Conservation (phyloP, 2,113 vertebrate genomes). For the Sylvilagus bachmani region DNA sequence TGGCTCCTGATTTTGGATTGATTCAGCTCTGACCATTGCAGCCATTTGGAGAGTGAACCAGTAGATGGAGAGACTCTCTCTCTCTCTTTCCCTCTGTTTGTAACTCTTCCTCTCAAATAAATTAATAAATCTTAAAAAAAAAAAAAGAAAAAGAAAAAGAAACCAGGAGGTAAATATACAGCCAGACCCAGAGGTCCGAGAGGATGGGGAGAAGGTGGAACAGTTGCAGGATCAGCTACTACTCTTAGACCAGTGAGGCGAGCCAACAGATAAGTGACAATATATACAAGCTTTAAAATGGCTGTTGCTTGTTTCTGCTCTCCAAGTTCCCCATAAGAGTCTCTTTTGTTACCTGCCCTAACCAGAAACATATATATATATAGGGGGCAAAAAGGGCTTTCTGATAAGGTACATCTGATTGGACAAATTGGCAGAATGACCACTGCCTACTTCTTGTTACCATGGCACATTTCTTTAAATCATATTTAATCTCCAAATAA, state of each 20-base stretch:
- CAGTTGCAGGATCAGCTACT: not conserved
- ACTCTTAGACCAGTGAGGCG: not conserved
- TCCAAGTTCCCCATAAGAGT: not conserved
- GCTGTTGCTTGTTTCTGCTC: not conserved
- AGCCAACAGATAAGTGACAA: not conserved
- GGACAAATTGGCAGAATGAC: not conserved
- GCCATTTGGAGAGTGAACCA: too few species aligned
- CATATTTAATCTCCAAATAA: too few species aligned
- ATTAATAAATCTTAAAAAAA: too few species aligned
- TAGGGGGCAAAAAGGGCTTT: too few species aligned
- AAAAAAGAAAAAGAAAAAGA: not conserved
- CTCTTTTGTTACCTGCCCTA: not conserved
- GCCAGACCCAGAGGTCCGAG: not conserved
- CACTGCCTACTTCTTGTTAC: not conserved
- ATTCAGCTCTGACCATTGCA: too few species aligned
- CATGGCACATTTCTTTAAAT: not conserved
- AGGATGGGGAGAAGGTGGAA: not conserved
- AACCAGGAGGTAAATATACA: not conserved
- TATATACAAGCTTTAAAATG: not conserved
- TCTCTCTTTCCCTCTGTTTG: too few species aligned
- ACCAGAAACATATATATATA: too few species aligned
- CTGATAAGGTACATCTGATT: not conserved
- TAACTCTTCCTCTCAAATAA: too few species aligned
- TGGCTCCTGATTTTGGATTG: too few species aligned
- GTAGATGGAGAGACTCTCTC: too few species aligned